Evolutionary conservation across 2,113 vertebrate genomes (phyloP), one percentile per base, ranked within the genome.

Genomic region (Mastomys coucha): DNA sequence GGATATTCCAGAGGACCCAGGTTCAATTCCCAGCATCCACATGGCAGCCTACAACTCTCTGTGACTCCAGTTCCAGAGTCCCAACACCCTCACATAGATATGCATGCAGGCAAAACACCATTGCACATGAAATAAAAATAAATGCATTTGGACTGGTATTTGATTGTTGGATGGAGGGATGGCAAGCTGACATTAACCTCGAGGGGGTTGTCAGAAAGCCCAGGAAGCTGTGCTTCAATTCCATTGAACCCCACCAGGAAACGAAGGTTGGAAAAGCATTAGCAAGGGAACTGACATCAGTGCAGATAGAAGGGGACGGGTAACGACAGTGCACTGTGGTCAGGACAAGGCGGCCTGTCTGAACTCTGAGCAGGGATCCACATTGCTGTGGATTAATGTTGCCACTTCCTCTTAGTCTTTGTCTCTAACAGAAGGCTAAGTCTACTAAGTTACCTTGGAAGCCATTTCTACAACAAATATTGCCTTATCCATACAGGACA

Each of bases 391-490:
- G 42, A 76, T 80, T 88, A 80, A 85, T 56, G 87, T 85, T 91
- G 26, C 49, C 22, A 80, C 70, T 91, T 91, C 65, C 67, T 42
- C 67, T 78, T 60, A 45, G 39, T 26, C 92, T n/a, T 84, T 69
- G 24, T 42, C 91, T 77, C n/a, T 60, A 67, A 80, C 42, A 95
- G 81, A 91, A 91, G 17, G 56, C 39, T 80, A 75, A 58, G 19
- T 60, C 13, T 76, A 91, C 6, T 51, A 88, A 96, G 20, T 75
- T 75, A 67, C 39, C 92, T 96, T 69, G 45, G 91, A 96, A 93
- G 91, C 0, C 11, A 53, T 53, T 65, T 19, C n/a, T 70, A 31
- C 45, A 82, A 51, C 10, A 88, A 73, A 65, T 72, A 65, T 22
- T 73, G 81, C 13, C 33, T 65, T 91, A 75, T 39, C 28, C 53